Percentiles rank a stretch among this genome's conserved stretches.
Evolutionary conservation across 1,140 invertebrate genomes (phyloP).

Genomic region (Tetraneura akinire): DNA sequence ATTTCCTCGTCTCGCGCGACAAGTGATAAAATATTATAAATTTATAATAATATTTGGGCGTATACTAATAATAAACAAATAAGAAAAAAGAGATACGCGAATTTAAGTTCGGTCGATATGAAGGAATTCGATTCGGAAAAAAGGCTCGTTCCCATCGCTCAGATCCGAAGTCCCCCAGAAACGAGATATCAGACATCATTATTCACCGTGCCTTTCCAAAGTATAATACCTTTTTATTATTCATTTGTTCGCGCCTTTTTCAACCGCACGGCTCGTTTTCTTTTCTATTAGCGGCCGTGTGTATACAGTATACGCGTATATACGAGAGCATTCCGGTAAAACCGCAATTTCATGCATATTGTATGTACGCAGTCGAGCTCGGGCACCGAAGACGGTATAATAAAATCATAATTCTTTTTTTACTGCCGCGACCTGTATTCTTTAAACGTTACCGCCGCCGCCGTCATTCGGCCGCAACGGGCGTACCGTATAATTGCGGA

Average conservation of each 20-base stretch:
- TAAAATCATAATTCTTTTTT: conserved; percentile 51
- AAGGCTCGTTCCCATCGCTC: too few relatives aligned
- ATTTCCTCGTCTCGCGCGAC: too few relatives aligned
- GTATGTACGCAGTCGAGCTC: background rate
- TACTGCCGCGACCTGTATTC: background rate
- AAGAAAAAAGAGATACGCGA: too few relatives aligned
- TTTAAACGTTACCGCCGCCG: background rate
- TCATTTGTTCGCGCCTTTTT: conserved; percentile 43
- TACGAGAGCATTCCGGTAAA: background rate
- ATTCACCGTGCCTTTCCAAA: conserved; percentile 27
- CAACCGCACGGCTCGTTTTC: background rate
- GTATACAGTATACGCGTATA: background rate
- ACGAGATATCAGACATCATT: background rate
- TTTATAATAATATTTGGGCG: too few relatives aligned
- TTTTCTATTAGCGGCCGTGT: conserved; percentile 30
- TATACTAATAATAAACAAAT: too few relatives aligned
- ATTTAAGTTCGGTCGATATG: too few relatives aligned
- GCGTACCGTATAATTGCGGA: background rate
- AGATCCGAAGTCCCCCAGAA: too few relatives aligned
- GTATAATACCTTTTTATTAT: conserved; percentile 38
- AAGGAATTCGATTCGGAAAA: too few relatives aligned
- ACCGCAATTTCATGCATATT: conserved; percentile 45
- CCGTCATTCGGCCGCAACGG: background rate
- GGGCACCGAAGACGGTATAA: conserved; percentile 10
- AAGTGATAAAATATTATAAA: too few relatives aligned